A percentile compares a stretch with the other conserved stretches of the same genome.
Evolutionary conservation across 1,140 invertebrate genomes (phyloP).

Genomic region (Zelostemma sp.): DNA sequence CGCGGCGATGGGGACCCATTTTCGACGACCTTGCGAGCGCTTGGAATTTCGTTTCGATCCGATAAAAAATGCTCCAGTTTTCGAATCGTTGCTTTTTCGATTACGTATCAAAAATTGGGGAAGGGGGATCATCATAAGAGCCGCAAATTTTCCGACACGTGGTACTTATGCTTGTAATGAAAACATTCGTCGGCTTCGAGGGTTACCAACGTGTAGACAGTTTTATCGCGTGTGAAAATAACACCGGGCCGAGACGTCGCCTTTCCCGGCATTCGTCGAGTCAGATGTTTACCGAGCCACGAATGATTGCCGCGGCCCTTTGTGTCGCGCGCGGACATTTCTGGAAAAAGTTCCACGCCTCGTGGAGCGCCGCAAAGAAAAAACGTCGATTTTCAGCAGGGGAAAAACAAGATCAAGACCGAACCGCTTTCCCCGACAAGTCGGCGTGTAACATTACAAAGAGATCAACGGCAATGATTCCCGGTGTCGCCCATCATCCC

Average conservation of each 20-base stretch:
- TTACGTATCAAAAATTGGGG: no score
- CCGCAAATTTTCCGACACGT: neutral
- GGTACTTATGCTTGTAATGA: slow-evolving; percentile 3
- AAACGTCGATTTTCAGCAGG: slow-evolving; percentile 13
- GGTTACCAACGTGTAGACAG: slow-evolving; percentile 54
- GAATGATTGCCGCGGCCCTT: slow-evolving; percentile 19
- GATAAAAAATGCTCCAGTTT: no score
- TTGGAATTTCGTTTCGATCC: no score
- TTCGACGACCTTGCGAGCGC: no score
- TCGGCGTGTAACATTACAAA: slow-evolving; percentile 29
- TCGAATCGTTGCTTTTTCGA: no score
- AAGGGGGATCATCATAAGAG: neutral
- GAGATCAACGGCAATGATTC: slow-evolving; percentile 6
- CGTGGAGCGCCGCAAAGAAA: slow-evolving; percentile 8
- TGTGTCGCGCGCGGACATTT: slow-evolving; percentile 24
- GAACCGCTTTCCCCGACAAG: neutral
- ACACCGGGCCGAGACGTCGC: slow-evolving; percentile 1
- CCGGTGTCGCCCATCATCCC: neutral
- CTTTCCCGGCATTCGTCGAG: neutral
- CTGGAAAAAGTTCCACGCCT: slow-evolving; percentile 27
- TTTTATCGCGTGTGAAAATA: slow-evolving; percentile 63
- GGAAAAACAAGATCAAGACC: neutral
- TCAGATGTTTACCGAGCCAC: neutral
- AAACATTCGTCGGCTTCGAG: slow-evolving; percentile 15
- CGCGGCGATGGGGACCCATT: no score